phyloP scores from a whole-genome alignment of 2,888 invertebrate genomes.

The Torymus texanus region DNA sequence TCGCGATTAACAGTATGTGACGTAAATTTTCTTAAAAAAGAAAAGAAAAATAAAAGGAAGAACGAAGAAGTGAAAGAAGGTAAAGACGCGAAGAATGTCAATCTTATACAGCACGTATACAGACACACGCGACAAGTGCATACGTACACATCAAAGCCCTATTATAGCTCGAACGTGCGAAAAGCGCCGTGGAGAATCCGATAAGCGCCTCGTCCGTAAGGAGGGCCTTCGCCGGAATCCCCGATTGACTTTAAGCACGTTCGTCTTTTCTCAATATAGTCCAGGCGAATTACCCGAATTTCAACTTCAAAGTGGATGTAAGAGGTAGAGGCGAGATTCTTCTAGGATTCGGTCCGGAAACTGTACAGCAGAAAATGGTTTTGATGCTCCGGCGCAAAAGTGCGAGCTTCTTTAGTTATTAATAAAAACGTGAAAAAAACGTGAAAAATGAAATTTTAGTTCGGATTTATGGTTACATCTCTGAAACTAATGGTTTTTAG shows the following conservation, averaged over 20 bases:
- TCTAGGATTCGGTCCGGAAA: too few relatives aligned
- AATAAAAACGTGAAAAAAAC: too few relatives aligned
- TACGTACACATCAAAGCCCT: constrained; percentile 28
- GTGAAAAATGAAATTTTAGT: too few relatives aligned
- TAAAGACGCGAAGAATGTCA: not conserved
- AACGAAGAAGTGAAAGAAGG: too few relatives aligned
- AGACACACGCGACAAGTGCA: not conserved
- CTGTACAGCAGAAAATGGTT: too few relatives aligned
- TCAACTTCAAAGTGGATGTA: too few relatives aligned
- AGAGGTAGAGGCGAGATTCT: too few relatives aligned
- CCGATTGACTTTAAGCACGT: constrained; percentile 43
- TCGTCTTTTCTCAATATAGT: constrained; percentile 8
- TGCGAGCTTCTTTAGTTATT: too few relatives aligned
- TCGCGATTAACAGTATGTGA: not conserved
- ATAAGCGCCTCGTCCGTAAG: constrained; percentile 36
- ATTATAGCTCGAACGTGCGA: constrained; percentile 22
- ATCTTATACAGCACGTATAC: not conserved
- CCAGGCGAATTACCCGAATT: too few relatives aligned
- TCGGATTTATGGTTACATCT: too few relatives aligned
- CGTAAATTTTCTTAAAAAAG: constrained; percentile 6
- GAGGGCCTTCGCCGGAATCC: constrained; percentile 19
- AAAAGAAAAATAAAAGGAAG: constrained; percentile 1
- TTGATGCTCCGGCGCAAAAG: too few relatives aligned
- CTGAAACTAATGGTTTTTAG: too few relatives aligned
- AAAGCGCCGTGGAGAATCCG: constrained; percentile 37